Conservation (phyloP, 2,113 vertebrate genomes). For the Tachycineta bicolor region DNA sequence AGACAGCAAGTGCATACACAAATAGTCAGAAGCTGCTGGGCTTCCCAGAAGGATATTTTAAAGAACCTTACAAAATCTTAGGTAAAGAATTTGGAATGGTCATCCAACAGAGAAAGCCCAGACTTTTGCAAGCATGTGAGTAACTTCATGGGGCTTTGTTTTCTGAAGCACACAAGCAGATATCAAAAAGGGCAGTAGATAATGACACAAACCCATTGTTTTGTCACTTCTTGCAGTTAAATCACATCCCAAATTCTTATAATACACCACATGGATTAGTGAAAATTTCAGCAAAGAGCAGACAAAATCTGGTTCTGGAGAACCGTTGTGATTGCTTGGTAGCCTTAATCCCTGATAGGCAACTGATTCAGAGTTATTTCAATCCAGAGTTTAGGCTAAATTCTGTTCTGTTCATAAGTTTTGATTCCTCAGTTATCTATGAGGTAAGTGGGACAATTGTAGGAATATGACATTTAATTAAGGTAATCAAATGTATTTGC, state of each 20-base stretch:
- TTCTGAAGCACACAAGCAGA: background rate
- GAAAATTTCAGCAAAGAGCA: background rate
- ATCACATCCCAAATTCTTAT: background rate
- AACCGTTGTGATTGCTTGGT: background rate
- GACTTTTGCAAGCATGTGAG: background rate
- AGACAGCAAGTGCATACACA: background rate
- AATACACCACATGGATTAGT: background rate
- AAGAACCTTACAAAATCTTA: background rate
- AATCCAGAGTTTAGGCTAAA: background rate
- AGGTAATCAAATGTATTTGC: background rate
- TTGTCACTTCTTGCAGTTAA: background rate
- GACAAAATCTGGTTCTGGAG: background rate
- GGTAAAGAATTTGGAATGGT: background rate
- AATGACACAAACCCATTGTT: background rate
- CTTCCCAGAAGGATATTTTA: conserved; percentile 1
- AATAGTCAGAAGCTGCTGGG: background rate
- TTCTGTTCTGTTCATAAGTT: background rate
- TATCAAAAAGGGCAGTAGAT: background rate
- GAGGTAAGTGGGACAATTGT: background rate
- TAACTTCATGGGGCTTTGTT: background rate
- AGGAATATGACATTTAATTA: background rate
- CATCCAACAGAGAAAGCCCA: background rate
- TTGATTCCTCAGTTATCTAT: background rate
- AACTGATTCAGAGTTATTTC: background rate
- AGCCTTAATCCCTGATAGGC: background rate